phyloP scores from a whole-genome alignment of 2,797 vertebrate species.

The Taenioides sp. region DNA sequence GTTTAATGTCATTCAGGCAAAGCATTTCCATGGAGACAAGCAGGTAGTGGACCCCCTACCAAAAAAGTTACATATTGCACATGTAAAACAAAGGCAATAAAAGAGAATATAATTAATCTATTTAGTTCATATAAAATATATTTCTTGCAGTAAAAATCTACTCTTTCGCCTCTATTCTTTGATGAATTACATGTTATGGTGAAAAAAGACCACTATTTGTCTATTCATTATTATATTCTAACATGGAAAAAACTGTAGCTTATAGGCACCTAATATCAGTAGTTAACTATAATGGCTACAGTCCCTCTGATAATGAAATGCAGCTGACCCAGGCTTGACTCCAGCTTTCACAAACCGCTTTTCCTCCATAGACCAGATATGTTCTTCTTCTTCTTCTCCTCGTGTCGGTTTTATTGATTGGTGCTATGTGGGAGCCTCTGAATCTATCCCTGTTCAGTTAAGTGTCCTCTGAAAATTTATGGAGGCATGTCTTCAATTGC shows the following conservation, averaged over 20 bases:
- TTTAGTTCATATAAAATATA: too few relatives aligned
- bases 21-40: too few relatives aligned
- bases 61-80: too few relatives aligned
- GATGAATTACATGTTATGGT: too few relatives aligned
- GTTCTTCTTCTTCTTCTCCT: conserved; percentile 24
- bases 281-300: neutral
- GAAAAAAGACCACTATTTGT: neutral
- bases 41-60: too few relatives aligned
- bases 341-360: conserved; percentile 54
- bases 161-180: too few relatives aligned
- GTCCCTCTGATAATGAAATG: neutral
- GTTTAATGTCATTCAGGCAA: too few relatives aligned
- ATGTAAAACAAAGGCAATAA: too few relatives aligned
- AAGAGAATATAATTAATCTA: too few relatives aligned
- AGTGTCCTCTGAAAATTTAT: conserved; percentile 56
- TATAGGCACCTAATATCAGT: conserved; percentile 1
- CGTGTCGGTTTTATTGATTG: conserved; percentile 53
- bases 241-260: neutral
- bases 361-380: conserved; percentile 31
- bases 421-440: conserved; percentile 51
- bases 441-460: conserved; percentile 47
- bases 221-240: neutral
- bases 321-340: conserved; percentile 54
- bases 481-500: conserved; percentile 42
- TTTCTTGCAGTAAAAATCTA: too few relatives aligned